A percentile compares a stretch with the other conserved stretches of the same genome.
These are phyloP conservation scores for Mantis religiosa DNA, from an alignment of 2,888 invertebrate genomes.

Conservation along the genomic window DNA sequence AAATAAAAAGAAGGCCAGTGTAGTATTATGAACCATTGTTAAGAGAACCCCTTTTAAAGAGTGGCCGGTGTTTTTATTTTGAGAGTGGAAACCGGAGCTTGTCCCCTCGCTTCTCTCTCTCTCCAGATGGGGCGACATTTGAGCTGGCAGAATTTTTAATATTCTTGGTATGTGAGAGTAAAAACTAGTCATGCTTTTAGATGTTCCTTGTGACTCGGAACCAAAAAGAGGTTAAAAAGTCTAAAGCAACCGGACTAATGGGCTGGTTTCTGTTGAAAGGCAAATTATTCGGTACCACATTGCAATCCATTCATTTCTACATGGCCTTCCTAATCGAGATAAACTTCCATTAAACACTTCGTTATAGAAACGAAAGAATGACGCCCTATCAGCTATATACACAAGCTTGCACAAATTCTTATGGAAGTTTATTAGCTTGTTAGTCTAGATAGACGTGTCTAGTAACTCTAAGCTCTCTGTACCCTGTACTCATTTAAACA, in stretches of 20 bases:
- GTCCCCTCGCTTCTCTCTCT: neutral
- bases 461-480: too few species aligned
- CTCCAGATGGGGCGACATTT: neutral
- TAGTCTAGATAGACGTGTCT: too few species aligned
- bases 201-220: neutral
- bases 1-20: neutral
- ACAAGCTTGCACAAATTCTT: too few species aligned
- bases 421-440: too few species aligned
- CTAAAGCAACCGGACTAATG: neutral
- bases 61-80: neutral
- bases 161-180: constrained; percentile 8
- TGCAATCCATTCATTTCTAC: neutral
- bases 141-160: constrained; percentile 12
- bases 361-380: too few species aligned
- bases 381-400: too few species aligned
- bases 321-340: too few species aligned
- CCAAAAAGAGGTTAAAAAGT: neutral
- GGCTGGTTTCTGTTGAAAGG: neutral
- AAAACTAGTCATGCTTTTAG: neutral
- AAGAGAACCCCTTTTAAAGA: neutral
- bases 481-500: too few species aligned
- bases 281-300: neutral
- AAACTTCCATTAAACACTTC: too few species aligned
- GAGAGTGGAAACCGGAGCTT: neutral
- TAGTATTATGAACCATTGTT: neutral